A percentile compares a stretch with the other conserved stretches of the same genome.
Evolutionary conservation across 1,140 invertebrate genomes (phyloP).

Genomic region (Acromyrmex echinatior): DNA sequence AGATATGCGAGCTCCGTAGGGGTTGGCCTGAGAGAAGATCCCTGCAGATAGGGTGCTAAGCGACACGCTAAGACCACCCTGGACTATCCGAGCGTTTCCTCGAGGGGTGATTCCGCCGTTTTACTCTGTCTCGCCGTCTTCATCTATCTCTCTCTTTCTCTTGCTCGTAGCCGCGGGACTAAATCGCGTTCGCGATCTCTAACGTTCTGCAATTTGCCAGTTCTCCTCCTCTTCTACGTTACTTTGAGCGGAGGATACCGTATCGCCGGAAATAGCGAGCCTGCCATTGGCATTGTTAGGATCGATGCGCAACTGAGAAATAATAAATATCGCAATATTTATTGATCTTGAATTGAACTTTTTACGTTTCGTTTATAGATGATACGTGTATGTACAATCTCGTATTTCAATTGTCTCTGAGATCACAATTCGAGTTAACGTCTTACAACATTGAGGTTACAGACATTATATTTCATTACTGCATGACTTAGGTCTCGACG

Average conservation of each 20-base stretch:
- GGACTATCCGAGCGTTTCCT: conserved; percentile 75
- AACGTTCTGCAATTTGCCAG: conserved; percentile 82
- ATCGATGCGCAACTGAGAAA: conserved; percentile 29
- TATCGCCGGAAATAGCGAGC: conserved; percentile 25
- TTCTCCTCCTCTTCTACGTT: conserved; percentile 50
- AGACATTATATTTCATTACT: conserved; percentile 13
- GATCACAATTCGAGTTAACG: neutral
- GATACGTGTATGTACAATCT: neutral
- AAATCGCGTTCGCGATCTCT: conserved; percentile 80
- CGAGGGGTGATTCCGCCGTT: conserved; percentile 71
- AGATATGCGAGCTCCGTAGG: conserved; percentile 52
- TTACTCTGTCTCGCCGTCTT: conserved; percentile 59
- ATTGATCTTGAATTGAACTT: neutral
- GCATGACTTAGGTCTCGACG: neutral
- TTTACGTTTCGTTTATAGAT: neutral
- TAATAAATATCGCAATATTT: neutral
- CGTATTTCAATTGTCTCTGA: neutral
- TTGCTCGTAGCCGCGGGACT: conserved; percentile 51
- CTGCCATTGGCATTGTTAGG: neutral
- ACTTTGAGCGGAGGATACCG: conserved; percentile 48
- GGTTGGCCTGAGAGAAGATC: conserved; percentile 81
- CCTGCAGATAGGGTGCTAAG: conserved; percentile 87
- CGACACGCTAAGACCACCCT: conserved; percentile 85
- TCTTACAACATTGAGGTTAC: neutral
- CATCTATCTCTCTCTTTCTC: conserved; percentile 55